Percentiles rank a stretch among this genome's conserved stretches.
Evolutionary conservation across 2,888 invertebrate species (phyloP).

Genomic region (Drosophila paucipuncta): DNA sequence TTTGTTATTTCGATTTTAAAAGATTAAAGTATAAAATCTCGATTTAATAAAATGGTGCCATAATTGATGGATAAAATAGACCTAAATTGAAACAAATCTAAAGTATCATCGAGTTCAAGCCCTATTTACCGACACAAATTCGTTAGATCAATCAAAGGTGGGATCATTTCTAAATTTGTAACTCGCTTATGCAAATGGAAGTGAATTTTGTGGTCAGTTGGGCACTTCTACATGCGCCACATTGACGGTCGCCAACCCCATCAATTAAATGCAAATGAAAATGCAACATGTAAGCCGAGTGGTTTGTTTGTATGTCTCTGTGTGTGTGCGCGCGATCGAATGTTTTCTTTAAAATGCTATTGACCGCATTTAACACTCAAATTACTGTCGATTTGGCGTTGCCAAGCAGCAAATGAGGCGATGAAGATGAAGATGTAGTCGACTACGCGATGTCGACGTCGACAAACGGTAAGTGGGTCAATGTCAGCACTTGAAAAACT

Average conservation of each 20-base stretch:
- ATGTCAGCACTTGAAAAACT: conserved; percentile 80
- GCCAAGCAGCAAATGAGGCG: conserved; percentile 57
- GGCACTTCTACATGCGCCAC: conserved; percentile 1
- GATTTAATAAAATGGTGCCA: not conserved
- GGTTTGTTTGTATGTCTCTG: not conserved
- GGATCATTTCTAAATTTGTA: conserved; percentile 20
- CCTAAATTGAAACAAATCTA: not conserved
- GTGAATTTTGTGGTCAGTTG: conserved; percentile 13
- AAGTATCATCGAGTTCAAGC: not conserved
- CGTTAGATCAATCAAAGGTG: conserved; percentile 21
- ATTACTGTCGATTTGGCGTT: conserved; percentile 36
- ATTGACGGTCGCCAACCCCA: conserved; percentile 4
- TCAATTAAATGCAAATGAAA: conserved; percentile 36
- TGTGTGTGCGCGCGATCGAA: conserved; percentile 14
- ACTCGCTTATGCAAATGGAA: conserved; percentile 60
- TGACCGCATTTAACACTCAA: conserved; percentile 73
- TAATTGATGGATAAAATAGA: not conserved
- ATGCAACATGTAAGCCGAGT: conserved; percentile 11
- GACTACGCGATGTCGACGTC: conserved; percentile 37
- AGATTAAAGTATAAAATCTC: not conserved
- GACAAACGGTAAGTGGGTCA: conserved; percentile 76
- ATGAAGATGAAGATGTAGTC: conserved; percentile 53
- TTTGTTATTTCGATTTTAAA: not conserved
- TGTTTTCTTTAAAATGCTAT: conserved; percentile 49
- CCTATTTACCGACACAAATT: not conserved